Evolutionary conservation across 2,888 invertebrate genomes (phyloP).

Genomic region (Hypomecis atomaria): DNA sequence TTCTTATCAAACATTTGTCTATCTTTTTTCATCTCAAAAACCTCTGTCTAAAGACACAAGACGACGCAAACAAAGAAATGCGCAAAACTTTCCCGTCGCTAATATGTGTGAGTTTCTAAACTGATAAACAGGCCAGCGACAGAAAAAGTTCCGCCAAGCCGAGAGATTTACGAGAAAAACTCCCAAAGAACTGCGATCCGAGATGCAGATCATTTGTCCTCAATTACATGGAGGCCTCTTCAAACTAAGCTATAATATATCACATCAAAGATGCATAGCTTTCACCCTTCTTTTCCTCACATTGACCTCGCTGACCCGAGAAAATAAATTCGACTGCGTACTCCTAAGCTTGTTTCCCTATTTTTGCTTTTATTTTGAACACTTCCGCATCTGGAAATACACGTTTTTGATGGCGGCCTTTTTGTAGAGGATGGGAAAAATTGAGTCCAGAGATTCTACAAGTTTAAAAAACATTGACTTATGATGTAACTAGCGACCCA

Average conservation of each 20-base stretch:
- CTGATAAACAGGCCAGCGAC: constrained; percentile 28
- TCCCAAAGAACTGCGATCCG: constrained; percentile 38
- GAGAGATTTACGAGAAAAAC: constrained; percentile 44
- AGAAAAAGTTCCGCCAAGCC: constrained; percentile 34
- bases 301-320: no score
- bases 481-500: no score
- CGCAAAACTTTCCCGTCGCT: constrained; percentile 4
- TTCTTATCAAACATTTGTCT: neutral
- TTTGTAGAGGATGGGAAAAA: no score
- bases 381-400: no score
- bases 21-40: neutral
- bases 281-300: neutral
- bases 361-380: no score
- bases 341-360: no score
- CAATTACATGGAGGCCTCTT: constrained; percentile 48
- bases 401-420: no score
- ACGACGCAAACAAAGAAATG: constrained; percentile 1
- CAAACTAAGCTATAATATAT: neutral
- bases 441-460: no score
- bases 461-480: no score
- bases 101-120: constrained; percentile 17
- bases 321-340: no score
- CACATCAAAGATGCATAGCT: neutral
- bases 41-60: neutral
- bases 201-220: constrained; percentile 58